These are phyloP conservation scores for Drosophila buzzatii DNA, from an alignment of 2,888 invertebrate genomes.

Conservation along the genomic window DNA sequence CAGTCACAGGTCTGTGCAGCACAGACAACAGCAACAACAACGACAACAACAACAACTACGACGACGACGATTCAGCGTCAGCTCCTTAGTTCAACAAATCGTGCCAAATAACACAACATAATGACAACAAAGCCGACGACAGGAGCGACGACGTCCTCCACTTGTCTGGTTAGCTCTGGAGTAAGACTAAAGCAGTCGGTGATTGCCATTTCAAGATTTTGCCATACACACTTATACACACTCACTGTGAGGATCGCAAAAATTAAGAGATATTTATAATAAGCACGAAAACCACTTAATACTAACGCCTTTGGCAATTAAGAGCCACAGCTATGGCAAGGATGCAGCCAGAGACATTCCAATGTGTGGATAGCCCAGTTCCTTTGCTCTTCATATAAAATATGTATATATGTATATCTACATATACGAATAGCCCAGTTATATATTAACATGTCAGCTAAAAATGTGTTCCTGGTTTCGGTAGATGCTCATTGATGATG, in stretches of 20 bases:
- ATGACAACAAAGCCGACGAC: constrained; percentile 82
- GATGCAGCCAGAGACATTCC: constrained; percentile 61
- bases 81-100: constrained; percentile 80
- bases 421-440: not conserved
- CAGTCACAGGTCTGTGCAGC: constrained; percentile 1
- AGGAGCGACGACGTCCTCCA: constrained; percentile 68
- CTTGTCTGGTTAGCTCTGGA: constrained; percentile 56
- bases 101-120: constrained; percentile 83
- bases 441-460: not conserved
- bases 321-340: constrained; percentile 63
- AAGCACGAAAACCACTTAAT: constrained; percentile 85
- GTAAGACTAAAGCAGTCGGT: constrained; percentile 61
- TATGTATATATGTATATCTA: not conserved
- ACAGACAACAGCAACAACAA: not conserved
- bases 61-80: constrained; percentile 29
- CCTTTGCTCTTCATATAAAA: constrained; percentile 23
- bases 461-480: constrained; percentile 5
- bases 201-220: constrained; percentile 81
- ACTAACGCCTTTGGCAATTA: constrained; percentile 85
- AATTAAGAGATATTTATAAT: constrained; percentile 85
- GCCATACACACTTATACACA: constrained; percentile 48
- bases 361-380: constrained; percentile 42
- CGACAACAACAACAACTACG: constrained; percentile 14
- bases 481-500: constrained; percentile 3
- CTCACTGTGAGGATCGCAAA: constrained; percentile 66